phyloP scores from a whole-genome alignment of 2,888 invertebrate genomes.

The Synanthedon andrenaeformis region DNA sequence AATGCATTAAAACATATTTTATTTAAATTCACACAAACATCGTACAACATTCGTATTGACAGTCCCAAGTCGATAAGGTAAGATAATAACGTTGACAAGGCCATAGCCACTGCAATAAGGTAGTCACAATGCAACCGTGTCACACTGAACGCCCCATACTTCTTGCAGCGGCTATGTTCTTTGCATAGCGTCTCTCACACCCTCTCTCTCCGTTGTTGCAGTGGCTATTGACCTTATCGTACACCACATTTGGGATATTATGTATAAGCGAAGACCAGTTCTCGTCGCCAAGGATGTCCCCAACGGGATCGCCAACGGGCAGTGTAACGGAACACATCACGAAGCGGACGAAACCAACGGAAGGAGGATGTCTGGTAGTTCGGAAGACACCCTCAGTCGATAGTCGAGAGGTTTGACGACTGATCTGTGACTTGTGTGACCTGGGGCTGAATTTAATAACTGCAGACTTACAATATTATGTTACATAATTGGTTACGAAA shows the following conservation, averaged over 20 bases:
- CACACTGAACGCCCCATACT: constrained; percentile 7
- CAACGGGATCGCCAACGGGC: constrained; percentile 45
- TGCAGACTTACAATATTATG: no score
- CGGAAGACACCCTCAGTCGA: constrained; percentile 66
- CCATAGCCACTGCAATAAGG: constrained; percentile 68
- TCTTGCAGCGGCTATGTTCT: constrained; percentile 71
- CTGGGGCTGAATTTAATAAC: no score
- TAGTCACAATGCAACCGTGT: background rate
- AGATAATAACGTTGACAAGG: constrained; percentile 20
- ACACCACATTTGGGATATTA: constrained; percentile 98
- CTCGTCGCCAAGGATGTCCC: constrained; percentile 29
- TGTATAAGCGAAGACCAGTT: constrained; percentile 69
- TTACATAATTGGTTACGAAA: no score
- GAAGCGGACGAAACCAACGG: constrained; percentile 42
- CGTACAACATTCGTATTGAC: no score
- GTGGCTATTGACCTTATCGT: constrained; percentile 99
- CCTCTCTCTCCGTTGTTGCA: constrained; percentile 76
- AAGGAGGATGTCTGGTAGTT: constrained; percentile 53
- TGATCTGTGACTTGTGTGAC: background rate
- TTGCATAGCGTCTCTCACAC: constrained; percentile 42
- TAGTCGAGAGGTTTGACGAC: constrained; percentile 23
- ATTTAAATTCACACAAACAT: no score
- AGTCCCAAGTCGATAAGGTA: background rate
- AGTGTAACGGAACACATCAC: constrained; percentile 41
- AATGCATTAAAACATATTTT: no score